phyloP scores from a whole-genome alignment of 2,113 vertebrate species.

The Ceratotherium simum region DNA sequence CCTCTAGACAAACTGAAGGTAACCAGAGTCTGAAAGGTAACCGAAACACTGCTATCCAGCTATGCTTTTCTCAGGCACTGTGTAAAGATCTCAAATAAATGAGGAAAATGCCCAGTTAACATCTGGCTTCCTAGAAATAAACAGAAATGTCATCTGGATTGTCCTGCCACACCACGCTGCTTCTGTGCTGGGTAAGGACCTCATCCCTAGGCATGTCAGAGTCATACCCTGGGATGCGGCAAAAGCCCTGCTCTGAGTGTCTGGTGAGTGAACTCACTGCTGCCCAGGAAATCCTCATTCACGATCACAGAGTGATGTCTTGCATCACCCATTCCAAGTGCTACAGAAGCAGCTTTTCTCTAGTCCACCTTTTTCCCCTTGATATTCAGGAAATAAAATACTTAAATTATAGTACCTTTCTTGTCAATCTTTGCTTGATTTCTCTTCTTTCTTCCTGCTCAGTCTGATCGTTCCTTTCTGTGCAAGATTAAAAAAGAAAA shows the following conservation, averaged over 20 bases:
- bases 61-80: background rate
- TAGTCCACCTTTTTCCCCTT: background rate
- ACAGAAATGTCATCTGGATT: background rate
- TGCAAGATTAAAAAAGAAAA: slow-evolving; percentile 50
- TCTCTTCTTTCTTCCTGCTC: slow-evolving; percentile 98
- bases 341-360: too few relatives aligned
- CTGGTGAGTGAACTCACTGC: background rate
- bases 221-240: background rate
- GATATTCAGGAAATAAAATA: background rate
- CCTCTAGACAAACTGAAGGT: background rate
- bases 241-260: background rate
- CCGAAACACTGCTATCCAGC: rapidly evolving
- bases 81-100: too few relatives aligned
- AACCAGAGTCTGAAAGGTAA: background rate
- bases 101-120: too few relatives aligned
- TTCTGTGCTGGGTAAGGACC: background rate
- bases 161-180: background rate
- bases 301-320: background rate
- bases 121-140: background rate
- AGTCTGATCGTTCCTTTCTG: slow-evolving; percentile 98
- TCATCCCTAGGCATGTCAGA: rapidly evolving
- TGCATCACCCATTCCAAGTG: rapidly evolving
- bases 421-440: slow-evolving; percentile 97
- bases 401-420: slow-evolving; percentile 91
- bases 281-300: background rate